phyloP scores from a whole-genome alignment of 37 sponge, comb jelly and placozoan species.

The Aphrocallistes beatrix region DNA sequence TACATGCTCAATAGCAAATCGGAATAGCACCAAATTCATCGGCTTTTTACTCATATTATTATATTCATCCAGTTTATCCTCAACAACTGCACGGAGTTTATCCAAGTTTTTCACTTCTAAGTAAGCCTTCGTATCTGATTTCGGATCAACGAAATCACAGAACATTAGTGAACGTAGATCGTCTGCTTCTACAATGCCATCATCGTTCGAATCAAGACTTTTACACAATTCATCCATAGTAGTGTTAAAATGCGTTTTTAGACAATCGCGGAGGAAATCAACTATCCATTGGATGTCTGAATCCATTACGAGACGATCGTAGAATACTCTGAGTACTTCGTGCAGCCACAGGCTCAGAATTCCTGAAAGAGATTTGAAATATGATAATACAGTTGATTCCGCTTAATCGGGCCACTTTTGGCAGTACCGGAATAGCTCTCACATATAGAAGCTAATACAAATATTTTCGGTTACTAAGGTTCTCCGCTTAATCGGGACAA shows the following conservation, averaged over 20 bases:
- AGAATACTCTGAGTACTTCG: conserved; percentile 75
- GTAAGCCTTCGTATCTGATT: conserved; percentile 75
- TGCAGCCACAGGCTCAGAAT: conserved; percentile 46
- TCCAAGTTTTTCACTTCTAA: conserved; percentile 73
- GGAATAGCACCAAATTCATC: conserved; percentile 95
- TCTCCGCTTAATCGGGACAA: too few relatives aligned
- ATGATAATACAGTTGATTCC: background rate
- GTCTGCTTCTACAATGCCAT: conserved; percentile 88
- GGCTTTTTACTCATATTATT: conserved; percentile 97
- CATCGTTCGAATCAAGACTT: conserved; percentile 66
- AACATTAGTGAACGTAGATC: conserved; percentile 87
- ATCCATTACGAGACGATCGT: conserved; percentile 89
- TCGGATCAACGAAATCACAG: conserved; percentile 94
- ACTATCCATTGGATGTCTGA: conserved; percentile 82
- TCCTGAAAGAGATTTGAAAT: background rate
- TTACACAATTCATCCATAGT: conserved; percentile 70
- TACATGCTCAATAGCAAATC: conserved; percentile 97
- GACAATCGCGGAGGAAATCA: conserved; percentile 38
- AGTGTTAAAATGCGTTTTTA: conserved; percentile 39
- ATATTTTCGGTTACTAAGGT: too few relatives aligned
- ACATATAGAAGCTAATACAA: too few relatives aligned
- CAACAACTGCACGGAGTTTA: conserved; percentile 75
- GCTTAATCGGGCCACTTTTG: too few relatives aligned
- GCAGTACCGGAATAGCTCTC: too few relatives aligned
- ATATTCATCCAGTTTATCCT: conserved; percentile 86